Base-by-base conservation (phyloP, 2,797 vertebrate species). In the Anas bernieri region DNA sequence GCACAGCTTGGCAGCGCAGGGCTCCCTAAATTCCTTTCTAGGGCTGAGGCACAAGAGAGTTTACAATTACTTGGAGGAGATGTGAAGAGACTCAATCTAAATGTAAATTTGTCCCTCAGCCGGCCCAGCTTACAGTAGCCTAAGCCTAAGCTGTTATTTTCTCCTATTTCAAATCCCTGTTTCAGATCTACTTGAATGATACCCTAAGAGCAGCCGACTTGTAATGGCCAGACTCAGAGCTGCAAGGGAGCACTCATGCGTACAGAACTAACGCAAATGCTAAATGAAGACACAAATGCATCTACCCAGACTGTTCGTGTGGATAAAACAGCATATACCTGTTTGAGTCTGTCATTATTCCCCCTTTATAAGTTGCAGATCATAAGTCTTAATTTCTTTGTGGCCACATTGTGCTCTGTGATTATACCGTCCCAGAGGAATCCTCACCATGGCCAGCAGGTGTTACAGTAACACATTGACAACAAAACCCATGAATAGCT, bases 1-100 rank as follows among this genome's bases (percentile, higher is more conserved):
- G 63, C 83, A 55, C 11, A 31, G 25, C 35, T 92, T 87, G 84
- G 90, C 90, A 88, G 72, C 31, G 9, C 28, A 48, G 54, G 69
- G 59, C 85, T 78, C 37, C 67, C 62, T 63, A 90, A 91, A 91
- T 91, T 93, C 73, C 87, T 93, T 89, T 78, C 50, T 39, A 66
- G 76, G 83, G 84, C 66, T 81, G 84, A 81, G 85, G 62, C 66
- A 91, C 0, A 0, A 55, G 56, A 75, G 73, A 92, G 89, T 90
- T 96, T 83, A 93, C 91, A 94, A 78, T 91, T 96, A 95, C 73
- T 93, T 81, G 64, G 50, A 52, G 68, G 85, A 84, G 82, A 95
- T 45, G 59, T 93, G 79, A 89, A 86, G 85, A 92, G 77, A 91
- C 87, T 94, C 88, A 91, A 67, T 91, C 91, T 94, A 94, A 95